Percentiles rank a stretch among this genome's conserved stretches.
Evolutionary conservation across 2,113 vertebrate species (phyloP).

Genomic region (Toxotes jaculatrix): DNA sequence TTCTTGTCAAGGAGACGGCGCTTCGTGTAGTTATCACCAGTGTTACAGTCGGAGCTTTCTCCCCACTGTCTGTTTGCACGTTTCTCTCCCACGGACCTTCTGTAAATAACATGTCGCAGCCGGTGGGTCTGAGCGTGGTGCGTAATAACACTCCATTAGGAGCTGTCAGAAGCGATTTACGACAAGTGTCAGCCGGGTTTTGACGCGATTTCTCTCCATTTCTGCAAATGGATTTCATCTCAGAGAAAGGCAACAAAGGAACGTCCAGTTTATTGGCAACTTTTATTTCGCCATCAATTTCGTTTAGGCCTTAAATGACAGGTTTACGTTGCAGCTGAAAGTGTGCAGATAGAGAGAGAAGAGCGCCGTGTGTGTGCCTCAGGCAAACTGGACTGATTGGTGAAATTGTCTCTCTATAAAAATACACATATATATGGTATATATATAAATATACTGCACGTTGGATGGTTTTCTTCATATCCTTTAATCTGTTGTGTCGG

Average conservation of each 20-base stretch:
- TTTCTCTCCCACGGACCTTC: not conserved
- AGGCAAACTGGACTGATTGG: constrained; percentile 11
- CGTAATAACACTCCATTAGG: constrained; percentile 65
- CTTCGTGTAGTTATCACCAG: constrained; percentile 25
- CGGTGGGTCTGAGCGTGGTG: constrained; percentile 48
- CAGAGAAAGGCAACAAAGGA: constrained; percentile 18
- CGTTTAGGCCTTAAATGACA: constrained; percentile 45
- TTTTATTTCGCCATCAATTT: constrained; percentile 71
- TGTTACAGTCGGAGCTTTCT: not conserved
- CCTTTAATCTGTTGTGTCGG: constrained; percentile 45
- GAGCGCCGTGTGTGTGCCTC: not conserved
- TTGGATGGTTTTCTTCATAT: constrained; percentile 23
- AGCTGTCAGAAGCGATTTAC: constrained; percentile 77
- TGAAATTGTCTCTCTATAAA: not conserved
- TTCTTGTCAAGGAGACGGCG: constrained; percentile 28
- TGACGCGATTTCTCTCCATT: constrained; percentile 64
- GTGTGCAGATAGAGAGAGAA: constrained; percentile 8
- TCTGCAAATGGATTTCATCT: constrained; percentile 49
- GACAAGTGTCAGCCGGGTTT: constrained; percentile 68
- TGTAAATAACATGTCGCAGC: constrained; percentile 12
- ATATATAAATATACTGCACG: not conserved
- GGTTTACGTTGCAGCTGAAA: constrained; percentile 37
- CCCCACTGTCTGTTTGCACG: not conserved
- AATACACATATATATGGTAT: too few relatives aligned
- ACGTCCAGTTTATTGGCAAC: constrained; percentile 58